These are phyloP conservation scores for Malacosoma neustria DNA, from an alignment of 2,888 invertebrate species.

Conservation along the genomic window DNA sequence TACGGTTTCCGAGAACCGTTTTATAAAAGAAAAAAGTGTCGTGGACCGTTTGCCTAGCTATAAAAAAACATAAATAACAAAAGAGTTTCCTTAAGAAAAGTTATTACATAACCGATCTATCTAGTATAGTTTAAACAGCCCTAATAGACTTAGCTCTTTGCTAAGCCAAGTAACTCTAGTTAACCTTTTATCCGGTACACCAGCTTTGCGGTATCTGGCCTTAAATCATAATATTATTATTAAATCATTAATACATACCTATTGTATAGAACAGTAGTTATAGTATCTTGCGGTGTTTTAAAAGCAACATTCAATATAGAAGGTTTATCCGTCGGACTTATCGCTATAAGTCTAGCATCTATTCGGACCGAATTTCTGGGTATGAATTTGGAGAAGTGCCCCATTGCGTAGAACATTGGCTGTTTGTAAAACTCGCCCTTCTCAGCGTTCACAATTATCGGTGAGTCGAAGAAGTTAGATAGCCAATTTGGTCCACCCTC, in stretches of 20 bases:
- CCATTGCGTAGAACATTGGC: constrained; percentile 89
- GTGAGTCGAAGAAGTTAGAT: constrained; percentile 83
- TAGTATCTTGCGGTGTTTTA: constrained; percentile 28
- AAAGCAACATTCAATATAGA: constrained; percentile 26
- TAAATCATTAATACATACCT: constrained; percentile 23
- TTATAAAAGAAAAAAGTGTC: too few relatives aligned
- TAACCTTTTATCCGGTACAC: too few relatives aligned
- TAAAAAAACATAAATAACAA: too few relatives aligned
- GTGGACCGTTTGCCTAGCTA: too few relatives aligned
- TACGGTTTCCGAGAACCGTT: too few relatives aligned
- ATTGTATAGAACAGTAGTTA: constrained; percentile 34
- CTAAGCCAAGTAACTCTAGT: too few relatives aligned
- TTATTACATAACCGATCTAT: too few relatives aligned
- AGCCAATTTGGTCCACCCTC: constrained; percentile 86
- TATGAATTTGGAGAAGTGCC: constrained; percentile 83
- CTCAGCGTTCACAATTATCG: constrained; percentile 63
- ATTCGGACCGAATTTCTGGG: constrained; percentile 69
- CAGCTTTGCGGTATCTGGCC: too few relatives aligned
- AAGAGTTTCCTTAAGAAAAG: too few relatives aligned
- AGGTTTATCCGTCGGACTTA: constrained; percentile 2
- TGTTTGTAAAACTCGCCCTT: constrained; percentile 88
- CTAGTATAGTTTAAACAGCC: too few relatives aligned
- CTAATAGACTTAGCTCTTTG: too few relatives aligned
- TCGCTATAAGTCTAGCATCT: constrained; percentile 12
- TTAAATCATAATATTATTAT: too few relatives aligned